Base-by-base conservation (phyloP, 1,140 invertebrate genomes). In the Drosophila tropicalis region DNA sequence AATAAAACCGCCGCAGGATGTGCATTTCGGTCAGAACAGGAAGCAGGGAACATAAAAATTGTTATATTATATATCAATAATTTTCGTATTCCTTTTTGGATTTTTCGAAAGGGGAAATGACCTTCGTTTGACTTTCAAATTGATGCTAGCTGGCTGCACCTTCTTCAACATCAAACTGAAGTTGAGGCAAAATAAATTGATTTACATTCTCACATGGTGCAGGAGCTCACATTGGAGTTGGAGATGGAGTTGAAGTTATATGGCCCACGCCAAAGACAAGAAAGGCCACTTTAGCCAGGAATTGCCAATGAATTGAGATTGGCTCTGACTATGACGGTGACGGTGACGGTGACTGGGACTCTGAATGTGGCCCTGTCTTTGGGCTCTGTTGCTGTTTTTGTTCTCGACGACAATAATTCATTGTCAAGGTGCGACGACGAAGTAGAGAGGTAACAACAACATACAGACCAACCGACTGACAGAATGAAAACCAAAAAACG, bases 361-460 rank as follows among this genome's bases (percentile, higher is more conserved):
- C 13, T 62, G 25, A n/a, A 22, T 44, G 25, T 32, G 62, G 44
- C 13, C 63, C 61, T 60, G 62, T 41, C 7, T n/a, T 41, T 66
- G 47, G 58, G 25, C 72, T 54, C 65, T 55, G 55, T 41, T 69
- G 54, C 54, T 51, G 12, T 34, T 57, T 44, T 60, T 13, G 29
- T 58, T 56, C 13, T 40, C 32, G 56, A 65, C 73, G 73, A 85
- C 81, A 83, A 85, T 85, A 83, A 85, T 76, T 85, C 81, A 85
- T 85, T 85, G 81, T 85, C 81, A 85, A 83, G 81, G 81, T 83
- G 81, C 81, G 73, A 83, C 81, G 70, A 75, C 71, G 63, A 81
- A 67, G 71, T 81, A 71, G 76, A 81, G 69, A 62, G 54, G 25
- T 39, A 51, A 19, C 56, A 58, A 51, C 54, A 39, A 39, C 36